A percentile compares a stretch with the other conserved stretches of the same genome.
These are phyloP conservation scores for Drosophila murphyi DNA, from an alignment of 1,140 invertebrate genomes.

Conservation along the genomic window DNA sequence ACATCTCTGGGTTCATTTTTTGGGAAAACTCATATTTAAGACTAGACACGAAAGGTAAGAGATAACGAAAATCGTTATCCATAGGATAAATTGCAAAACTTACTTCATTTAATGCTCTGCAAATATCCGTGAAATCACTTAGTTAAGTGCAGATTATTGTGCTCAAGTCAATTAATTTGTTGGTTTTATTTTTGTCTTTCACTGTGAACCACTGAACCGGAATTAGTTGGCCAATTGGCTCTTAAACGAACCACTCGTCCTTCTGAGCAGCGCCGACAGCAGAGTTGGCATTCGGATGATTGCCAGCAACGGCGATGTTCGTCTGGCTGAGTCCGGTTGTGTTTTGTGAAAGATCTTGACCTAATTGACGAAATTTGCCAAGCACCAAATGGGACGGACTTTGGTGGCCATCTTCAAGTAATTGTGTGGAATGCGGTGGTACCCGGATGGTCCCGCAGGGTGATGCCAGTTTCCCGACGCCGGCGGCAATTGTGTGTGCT, in stretches of 20 bases:
- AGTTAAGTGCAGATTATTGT: constrained; percentile 82
- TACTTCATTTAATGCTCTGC: constrained; percentile 84
- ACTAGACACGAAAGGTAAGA: no score
- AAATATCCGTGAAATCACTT: constrained; percentile 83
- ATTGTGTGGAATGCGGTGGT: constrained; percentile 85
- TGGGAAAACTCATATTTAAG: no score
- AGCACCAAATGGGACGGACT: constrained; percentile 85
- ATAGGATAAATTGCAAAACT: constrained; percentile 30
- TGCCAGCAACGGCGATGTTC: constrained; percentile 74
- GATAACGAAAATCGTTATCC: no score
- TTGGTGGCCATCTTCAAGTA: constrained; percentile 85
- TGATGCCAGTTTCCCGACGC: constrained; percentile 95
- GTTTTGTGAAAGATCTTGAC: constrained; percentile 84
- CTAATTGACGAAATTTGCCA: constrained; percentile 85
- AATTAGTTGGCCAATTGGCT: background rate
- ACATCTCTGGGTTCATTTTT: no score
- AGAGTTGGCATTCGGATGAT: constrained; percentile 82
- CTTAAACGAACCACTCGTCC: constrained; percentile 90
- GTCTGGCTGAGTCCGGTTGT: constrained; percentile 71
- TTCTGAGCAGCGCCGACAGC: constrained; percentile 86
- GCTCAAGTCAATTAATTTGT: constrained; percentile 71
- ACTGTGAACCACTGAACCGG: constrained; percentile 27
- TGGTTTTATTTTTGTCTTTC: constrained; percentile 50
- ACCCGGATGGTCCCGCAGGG: constrained; percentile 94
- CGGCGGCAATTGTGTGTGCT: constrained; percentile 84